These are phyloP conservation scores for Gobionotothen gibberifrons DNA, from an alignment of 2,797 vertebrate species.

Conservation along the genomic window DNA sequence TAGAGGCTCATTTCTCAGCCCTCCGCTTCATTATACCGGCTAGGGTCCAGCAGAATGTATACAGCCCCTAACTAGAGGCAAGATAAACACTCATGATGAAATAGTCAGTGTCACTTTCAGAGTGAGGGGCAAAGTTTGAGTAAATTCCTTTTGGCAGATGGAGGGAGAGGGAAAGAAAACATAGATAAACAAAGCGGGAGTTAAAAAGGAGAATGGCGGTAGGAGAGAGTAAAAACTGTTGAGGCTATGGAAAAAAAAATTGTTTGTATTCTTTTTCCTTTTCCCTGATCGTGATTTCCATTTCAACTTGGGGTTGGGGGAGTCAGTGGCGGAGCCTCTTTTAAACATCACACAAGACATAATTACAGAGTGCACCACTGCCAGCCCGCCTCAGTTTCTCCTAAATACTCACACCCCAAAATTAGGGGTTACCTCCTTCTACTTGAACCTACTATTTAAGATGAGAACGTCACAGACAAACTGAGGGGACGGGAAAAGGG, in stretches of 20 bases:
- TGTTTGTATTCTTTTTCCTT: slow-evolving; percentile 44
- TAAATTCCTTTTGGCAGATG: slow-evolving; percentile 65
- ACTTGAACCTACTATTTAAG: slow-evolving; percentile 74
- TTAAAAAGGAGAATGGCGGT: slow-evolving; percentile 19
- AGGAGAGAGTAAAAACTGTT: slow-evolving; percentile 30
- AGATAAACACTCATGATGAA: slow-evolving; percentile 71
- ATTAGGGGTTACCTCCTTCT: slow-evolving; percentile 80
- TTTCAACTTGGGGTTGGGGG: slow-evolving; percentile 69
- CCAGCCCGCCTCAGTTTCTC: slow-evolving; percentile 76
- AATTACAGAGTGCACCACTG: slow-evolving; percentile 75
- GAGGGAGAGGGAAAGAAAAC: slow-evolving; percentile 44
- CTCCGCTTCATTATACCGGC: slow-evolving; percentile 53
- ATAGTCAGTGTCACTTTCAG: slow-evolving; percentile 55
- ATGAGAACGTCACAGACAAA: slow-evolving; percentile 67
- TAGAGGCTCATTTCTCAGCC: slow-evolving; percentile 67
- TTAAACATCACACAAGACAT: slow-evolving; percentile 75
- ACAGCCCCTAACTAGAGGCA: slow-evolving; percentile 31
- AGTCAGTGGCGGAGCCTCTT: slow-evolving; percentile 65
- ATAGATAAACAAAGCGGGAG: slow-evolving; percentile 60
- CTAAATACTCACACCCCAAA: slow-evolving; percentile 81
- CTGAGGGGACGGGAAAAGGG: slow-evolving; percentile 37
- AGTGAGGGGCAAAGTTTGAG: slow-evolving; percentile 47
- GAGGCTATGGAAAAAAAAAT: slow-evolving; percentile 43
- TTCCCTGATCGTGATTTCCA: slow-evolving; percentile 66
- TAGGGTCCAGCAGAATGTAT: slow-evolving; percentile 42